Percentiles rank a stretch among this genome's conserved stretches.
These are phyloP conservation scores for Tetropium fuscum DNA, from an alignment of 2,888 invertebrate genomes.

Conservation along the genomic window DNA sequence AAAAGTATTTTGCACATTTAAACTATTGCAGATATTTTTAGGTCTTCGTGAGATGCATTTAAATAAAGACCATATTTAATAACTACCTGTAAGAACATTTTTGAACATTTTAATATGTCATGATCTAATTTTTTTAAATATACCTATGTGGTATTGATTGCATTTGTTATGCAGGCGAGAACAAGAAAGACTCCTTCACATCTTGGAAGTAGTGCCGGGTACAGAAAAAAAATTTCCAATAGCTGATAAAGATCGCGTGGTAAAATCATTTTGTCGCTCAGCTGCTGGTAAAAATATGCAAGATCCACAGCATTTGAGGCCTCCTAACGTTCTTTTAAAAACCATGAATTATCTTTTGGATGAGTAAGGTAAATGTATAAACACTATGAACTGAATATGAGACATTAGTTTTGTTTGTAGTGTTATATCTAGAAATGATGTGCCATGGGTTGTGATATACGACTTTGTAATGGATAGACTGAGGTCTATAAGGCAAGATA, in stretches of 20 bases:
- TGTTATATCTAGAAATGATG: constrained; percentile 60
- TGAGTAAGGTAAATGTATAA: constrained; percentile 69
- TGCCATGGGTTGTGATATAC: constrained; percentile 72
- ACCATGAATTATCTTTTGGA: constrained; percentile 78
- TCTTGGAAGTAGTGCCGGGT: constrained; percentile 70
- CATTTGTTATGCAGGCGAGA: constrained; percentile 69
- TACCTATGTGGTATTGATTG: no score
- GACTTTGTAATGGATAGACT: constrained; percentile 84
- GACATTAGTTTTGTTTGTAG: constrained; percentile 60
- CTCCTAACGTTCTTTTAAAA: constrained; percentile 71
- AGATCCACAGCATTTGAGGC: constrained; percentile 72
- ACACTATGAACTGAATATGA: constrained; percentile 31
- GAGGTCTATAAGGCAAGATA: constrained; percentile 81
- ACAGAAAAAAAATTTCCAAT: constrained; percentile 60
- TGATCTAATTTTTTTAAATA: no score
- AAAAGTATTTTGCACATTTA: no score
- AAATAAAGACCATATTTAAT: no score
- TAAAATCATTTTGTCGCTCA: constrained; percentile 80
- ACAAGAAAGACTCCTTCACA: constrained; percentile 72
- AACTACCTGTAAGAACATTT: no score
- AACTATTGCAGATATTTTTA: no score
- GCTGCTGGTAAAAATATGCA: constrained; percentile 78
- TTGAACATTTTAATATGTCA: no score
- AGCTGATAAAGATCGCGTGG: constrained; percentile 68
- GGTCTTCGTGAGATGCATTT: no score